These are phyloP conservation scores for human (Homo sapiens) DNA, from an alignment of 2,113 vertebrate species.

Conservation along the genomic window DNA sequence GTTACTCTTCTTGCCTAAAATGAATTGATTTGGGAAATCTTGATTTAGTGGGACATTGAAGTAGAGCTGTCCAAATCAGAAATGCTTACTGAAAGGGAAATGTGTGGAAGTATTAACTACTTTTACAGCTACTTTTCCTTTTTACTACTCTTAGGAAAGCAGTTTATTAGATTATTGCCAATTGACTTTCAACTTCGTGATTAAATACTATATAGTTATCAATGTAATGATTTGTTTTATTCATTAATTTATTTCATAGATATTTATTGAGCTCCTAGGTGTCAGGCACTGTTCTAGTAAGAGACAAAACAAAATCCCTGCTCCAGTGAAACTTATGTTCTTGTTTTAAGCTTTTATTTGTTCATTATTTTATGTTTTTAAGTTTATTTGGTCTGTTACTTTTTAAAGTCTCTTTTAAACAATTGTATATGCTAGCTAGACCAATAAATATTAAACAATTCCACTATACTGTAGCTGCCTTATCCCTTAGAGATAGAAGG, in stretches of 20 bases:
- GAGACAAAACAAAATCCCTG: not conserved
- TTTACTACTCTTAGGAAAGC: not conserved
- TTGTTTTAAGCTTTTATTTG: not conserved
- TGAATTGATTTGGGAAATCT: not conserved
- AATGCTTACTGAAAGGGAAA: not conserved
- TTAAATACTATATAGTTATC: not conserved
- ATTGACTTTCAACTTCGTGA: not conserved
- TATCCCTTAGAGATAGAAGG: not conserved
- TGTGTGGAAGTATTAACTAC: not conserved
- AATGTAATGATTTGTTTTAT: constrained; percentile 8
- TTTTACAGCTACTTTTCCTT: not conserved
- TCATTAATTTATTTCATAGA: not conserved
- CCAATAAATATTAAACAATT: not conserved
- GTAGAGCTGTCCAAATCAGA: not conserved
- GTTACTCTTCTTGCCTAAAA: not conserved
- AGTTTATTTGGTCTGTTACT: not conserved
- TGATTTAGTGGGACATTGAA: not conserved
- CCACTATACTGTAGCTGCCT: not conserved
- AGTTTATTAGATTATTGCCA: not conserved
- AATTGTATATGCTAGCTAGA: not conserved
- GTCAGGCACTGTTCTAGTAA: not conserved
- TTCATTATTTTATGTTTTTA: constrained; percentile 13
- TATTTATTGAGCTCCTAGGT: not conserved
- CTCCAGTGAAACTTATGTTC: not conserved
- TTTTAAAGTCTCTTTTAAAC: not conserved